These are phyloP conservation scores for Sorex araneus DNA, from an alignment of 2,113 vertebrate species.

Conservation along the genomic window DNA sequence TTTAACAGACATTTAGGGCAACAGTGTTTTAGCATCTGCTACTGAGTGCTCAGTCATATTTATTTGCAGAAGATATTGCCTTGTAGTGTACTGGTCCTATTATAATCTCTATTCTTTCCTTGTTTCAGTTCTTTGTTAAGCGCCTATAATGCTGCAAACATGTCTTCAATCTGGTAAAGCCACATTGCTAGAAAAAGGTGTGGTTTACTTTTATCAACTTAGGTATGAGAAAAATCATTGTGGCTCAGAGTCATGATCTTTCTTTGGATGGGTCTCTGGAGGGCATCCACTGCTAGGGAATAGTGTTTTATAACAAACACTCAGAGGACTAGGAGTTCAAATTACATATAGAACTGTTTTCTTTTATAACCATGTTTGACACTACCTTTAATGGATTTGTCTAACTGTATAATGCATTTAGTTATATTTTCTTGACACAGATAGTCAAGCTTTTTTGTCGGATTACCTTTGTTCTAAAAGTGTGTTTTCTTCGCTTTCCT, in stretches of 20 bases:
- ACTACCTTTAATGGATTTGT: conserved; percentile 5
- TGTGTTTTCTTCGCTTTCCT: background rate
- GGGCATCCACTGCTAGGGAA: too few species aligned
- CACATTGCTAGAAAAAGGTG: background rate
- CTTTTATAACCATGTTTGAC: conserved; percentile 30
- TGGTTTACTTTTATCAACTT: conserved; percentile 3
- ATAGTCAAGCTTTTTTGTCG: background rate
- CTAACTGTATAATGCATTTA: background rate
- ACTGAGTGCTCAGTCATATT: rapidly evolving
- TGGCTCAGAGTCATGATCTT: background rate
- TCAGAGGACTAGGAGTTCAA: background rate
- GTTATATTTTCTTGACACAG: background rate
- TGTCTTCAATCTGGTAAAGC: background rate
- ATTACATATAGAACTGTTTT: background rate
- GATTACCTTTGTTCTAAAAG: background rate
- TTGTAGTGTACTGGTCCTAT: background rate
- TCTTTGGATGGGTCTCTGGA: background rate
- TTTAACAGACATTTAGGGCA: background rate
- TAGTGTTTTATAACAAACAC: background rate
- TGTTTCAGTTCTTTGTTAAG: conserved; percentile 44
- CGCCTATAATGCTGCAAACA: background rate
- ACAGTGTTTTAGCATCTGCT: background rate
- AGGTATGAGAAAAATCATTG: background rate
- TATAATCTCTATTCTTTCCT: background rate
- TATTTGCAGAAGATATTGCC: background rate